phyloP scores from a whole-genome alignment of 2,888 invertebrate species.

The Epinotia brunnichana region DNA sequence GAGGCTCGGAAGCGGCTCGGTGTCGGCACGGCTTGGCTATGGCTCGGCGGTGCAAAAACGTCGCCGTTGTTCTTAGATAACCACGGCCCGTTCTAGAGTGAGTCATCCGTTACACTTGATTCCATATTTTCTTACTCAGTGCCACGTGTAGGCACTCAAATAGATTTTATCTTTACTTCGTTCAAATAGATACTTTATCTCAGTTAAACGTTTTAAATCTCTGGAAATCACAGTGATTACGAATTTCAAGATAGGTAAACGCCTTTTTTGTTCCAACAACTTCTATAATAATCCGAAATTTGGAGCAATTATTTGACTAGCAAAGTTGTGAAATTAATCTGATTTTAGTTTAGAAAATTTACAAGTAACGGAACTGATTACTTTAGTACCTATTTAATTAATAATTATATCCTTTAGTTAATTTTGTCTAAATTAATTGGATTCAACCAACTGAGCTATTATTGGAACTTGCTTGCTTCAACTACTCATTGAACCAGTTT shows the following conservation, averaged over 20 bases:
- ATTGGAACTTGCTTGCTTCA: too few relatives aligned
- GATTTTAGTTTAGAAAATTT: background rate
- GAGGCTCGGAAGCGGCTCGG: too few relatives aligned
- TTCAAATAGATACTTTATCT: background rate
- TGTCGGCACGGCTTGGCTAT: too few relatives aligned
- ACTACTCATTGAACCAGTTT: too few relatives aligned
- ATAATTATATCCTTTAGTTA: background rate
- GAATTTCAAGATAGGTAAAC: conserved; percentile 16
- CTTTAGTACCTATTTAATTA: conserved; percentile 13
- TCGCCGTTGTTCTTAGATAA: too few relatives aligned
- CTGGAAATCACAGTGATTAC: conserved; percentile 5
- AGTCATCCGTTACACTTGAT: too few relatives aligned
- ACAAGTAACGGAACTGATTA: background rate
- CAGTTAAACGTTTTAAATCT: background rate
- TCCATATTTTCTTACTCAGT: background rate
- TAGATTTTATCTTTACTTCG: background rate
- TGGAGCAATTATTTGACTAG: conserved; percentile 28
- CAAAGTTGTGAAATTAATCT: conserved; percentile 31
- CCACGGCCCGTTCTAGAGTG: too few relatives aligned
- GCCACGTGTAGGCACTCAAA: background rate
- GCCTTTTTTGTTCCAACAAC: conserved; percentile 12
- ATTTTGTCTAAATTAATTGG: background rate
- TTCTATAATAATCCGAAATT: conserved; percentile 3
- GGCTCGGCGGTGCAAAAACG: too few relatives aligned
- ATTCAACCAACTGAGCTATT: too few relatives aligned